These are phyloP conservation scores for Tiliacea aurago DNA, from an alignment of 2,888 invertebrate genomes.

Conservation along the genomic window DNA sequence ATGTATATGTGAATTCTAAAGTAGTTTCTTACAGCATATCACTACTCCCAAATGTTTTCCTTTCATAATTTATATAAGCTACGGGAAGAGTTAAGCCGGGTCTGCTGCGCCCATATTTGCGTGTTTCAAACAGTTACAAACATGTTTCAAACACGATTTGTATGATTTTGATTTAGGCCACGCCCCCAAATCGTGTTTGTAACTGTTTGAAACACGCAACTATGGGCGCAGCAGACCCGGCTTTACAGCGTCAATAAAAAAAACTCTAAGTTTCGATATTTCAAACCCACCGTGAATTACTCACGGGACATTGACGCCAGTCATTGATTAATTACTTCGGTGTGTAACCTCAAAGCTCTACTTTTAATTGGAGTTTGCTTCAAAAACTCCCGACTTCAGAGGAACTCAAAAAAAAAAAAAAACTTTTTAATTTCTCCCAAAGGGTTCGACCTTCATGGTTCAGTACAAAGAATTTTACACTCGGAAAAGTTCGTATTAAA, in stretches of 20 bases:
- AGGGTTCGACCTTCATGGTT: slow-evolving; percentile 32
- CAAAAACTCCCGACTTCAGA: slow-evolving; percentile 29
- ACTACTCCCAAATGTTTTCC: not conserved
- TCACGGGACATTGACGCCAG: slow-evolving; percentile 20
- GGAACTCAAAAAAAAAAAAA: slow-evolving; percentile 25
- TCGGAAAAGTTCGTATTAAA: slow-evolving; percentile 34
- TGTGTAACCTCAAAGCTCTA: slow-evolving; percentile 41
- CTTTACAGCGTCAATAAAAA: not conserved
- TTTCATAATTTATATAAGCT: not conserved
- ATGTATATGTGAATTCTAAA: not conserved
- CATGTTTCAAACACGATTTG: too few relatives aligned
- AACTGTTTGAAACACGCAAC: too few relatives aligned
- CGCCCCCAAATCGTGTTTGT: too few relatives aligned
- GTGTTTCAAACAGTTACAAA: too few relatives aligned
- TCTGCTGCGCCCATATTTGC: too few relatives aligned
- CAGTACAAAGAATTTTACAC: slow-evolving; percentile 44
- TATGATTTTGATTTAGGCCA: too few relatives aligned
- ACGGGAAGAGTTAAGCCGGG: too few relatives aligned
- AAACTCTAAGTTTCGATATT: slow-evolving; percentile 7
- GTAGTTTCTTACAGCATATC: not conserved
- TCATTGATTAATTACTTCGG: slow-evolving; percentile 43
- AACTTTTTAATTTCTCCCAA: slow-evolving; percentile 54
- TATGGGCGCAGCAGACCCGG: too few relatives aligned
- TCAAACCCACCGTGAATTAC: slow-evolving; percentile 5
- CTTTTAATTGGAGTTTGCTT: slow-evolving; percentile 48